These are phyloP conservation scores for Chitala chitala DNA, from an alignment of 2,113 vertebrate genomes.

Conservation along the genomic window DNA sequence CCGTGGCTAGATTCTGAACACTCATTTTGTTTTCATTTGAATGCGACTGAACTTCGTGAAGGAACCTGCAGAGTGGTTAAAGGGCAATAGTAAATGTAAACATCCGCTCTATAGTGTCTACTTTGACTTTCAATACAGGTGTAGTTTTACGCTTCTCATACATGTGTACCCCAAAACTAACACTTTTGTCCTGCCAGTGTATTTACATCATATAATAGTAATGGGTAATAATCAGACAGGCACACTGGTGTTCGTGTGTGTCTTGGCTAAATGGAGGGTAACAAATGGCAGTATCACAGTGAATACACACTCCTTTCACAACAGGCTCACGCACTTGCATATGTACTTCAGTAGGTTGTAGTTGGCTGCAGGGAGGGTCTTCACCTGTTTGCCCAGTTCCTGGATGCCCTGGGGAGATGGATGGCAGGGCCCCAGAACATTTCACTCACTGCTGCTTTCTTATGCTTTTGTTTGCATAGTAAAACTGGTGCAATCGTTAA, in stretches of 20 bases:
- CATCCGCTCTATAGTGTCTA: neutral
- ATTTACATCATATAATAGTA: too few relatives aligned
- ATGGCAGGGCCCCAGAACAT: neutral
- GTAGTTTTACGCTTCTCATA: too few relatives aligned
- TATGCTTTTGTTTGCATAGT: too few relatives aligned
- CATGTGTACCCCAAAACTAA: too few relatives aligned
- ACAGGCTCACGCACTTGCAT: slow-evolving; percentile 90
- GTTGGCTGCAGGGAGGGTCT: slow-evolving; percentile 82
- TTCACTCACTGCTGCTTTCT: too few relatives aligned
- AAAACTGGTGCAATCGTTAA: too few relatives aligned
- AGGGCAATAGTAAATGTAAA: neutral
- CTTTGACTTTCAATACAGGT: neutral
- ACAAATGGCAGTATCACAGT: too few relatives aligned
- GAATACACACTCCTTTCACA: too few relatives aligned
- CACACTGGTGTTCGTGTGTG: too few relatives aligned
- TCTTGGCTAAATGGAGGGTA: too few relatives aligned
- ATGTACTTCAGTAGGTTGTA: slow-evolving; percentile 94
- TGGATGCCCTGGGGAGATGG: slow-evolving; percentile 71
- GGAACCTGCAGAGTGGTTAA: slow-evolving; percentile 67
- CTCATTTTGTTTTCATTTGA: slow-evolving; percentile 91
- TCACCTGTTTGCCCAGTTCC: slow-evolving; percentile 83
- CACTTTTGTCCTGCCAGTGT: too few relatives aligned
- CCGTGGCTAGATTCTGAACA: slow-evolving; percentile 91
- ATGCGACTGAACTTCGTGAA: slow-evolving; percentile 93
- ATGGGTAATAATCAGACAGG: too few relatives aligned